Evolutionary conservation across 2,113 vertebrate genomes (phyloP).

Genomic region (Callopanchax toddi): DNA sequence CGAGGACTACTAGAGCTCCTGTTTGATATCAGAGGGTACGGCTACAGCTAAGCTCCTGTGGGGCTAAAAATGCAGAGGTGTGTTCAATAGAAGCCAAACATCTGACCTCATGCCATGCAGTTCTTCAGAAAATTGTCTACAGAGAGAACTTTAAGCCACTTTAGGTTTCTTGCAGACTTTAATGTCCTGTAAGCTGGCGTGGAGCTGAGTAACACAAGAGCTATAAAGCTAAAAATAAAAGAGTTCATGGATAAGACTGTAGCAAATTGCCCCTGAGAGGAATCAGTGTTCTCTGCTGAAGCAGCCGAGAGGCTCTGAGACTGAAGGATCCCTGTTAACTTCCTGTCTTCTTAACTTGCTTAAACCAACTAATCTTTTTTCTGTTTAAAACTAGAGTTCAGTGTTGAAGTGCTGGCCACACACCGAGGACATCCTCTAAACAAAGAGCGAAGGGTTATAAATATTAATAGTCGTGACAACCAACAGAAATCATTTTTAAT

Average conservation of each 20-base stretch:
- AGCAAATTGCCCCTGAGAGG: constrained; percentile 57
- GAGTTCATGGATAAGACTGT: constrained; percentile 52
- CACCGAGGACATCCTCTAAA: constrained; percentile 14
- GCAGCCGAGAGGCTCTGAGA: constrained; percentile 40
- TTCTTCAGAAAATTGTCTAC: too few species aligned
- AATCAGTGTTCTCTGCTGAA: constrained; percentile 67
- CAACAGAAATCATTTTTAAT: neutral
- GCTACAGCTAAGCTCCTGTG: constrained; percentile 2
- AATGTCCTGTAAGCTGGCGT: constrained; percentile 48
- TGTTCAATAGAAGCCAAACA: too few species aligned
- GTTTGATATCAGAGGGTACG: constrained; percentile 8
- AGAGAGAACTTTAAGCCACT: constrained; percentile 12
- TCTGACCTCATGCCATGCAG: too few species aligned
- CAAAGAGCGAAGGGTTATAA: neutral
- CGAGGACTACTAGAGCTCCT: constrained; percentile 7
- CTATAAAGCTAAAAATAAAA: constrained; percentile 75
- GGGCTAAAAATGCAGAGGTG: too few species aligned
- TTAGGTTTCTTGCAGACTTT: constrained; percentile 26
- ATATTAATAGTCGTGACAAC: constrained; percentile 12
- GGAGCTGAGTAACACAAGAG: constrained; percentile 50
- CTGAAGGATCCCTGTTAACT: constrained; percentile 36
- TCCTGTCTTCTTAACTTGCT: constrained; percentile 14
- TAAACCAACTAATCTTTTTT: neutral
- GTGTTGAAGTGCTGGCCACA: neutral
- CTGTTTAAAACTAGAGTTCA: neutral